Percentiles rank a stretch among this genome's conserved stretches.
Conservation (phyloP, 1,140 invertebrate genomes). For the Plutomurus gul region DNA sequence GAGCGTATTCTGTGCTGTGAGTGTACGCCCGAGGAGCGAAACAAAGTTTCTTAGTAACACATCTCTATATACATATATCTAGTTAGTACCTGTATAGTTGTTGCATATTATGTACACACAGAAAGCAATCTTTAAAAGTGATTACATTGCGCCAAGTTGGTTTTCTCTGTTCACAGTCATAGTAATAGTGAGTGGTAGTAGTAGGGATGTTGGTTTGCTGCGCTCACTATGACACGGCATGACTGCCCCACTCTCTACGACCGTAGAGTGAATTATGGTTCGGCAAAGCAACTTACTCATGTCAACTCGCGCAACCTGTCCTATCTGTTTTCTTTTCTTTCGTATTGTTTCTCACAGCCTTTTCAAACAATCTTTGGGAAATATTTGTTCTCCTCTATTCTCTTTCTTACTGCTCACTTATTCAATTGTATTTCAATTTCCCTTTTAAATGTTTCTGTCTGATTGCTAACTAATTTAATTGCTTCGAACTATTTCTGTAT, state of each 20-base stretch:
- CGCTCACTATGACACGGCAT: background rate
- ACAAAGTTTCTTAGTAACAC: background rate
- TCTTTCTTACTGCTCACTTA: background rate
- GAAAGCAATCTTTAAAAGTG: conserved; percentile 7
- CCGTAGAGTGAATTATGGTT: conserved; percentile 1
- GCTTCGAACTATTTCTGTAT: too few relatives aligned
- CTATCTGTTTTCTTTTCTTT: background rate
- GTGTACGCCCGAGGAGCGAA: background rate
- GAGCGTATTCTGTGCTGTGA: background rate
- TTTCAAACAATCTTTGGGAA: background rate
- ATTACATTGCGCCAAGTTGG: conserved; percentile 3
- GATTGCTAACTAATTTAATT: too few relatives aligned
- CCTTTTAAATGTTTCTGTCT: background rate
- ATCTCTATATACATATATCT: background rate
- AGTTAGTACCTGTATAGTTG: background rate
- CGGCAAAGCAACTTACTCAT: background rate
- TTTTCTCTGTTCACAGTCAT: background rate
- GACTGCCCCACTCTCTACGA: too few relatives aligned
- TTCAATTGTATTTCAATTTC: background rate
- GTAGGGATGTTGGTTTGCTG: background rate
- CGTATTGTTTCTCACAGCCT: background rate
- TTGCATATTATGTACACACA: background rate
- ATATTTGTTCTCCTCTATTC: background rate
- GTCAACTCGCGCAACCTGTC: conserved; percentile 1
- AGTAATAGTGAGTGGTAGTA: background rate